phyloP scores from a whole-genome alignment of 2,113 vertebrate genomes.

The Recurvirostra avosetta region DNA sequence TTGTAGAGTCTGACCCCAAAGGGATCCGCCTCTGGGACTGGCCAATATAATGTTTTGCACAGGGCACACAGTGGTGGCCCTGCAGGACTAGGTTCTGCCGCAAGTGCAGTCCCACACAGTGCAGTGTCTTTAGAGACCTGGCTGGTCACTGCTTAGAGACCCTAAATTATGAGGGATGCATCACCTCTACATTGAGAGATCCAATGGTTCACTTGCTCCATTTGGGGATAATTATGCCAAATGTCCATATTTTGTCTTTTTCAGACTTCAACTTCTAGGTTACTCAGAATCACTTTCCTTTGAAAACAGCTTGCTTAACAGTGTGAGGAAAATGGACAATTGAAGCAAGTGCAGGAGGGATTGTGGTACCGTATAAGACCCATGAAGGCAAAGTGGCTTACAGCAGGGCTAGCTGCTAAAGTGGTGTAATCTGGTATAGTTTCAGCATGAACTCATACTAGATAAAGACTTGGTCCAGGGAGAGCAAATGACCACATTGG shows the following conservation, averaged over 20 bases:
- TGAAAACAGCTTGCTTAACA: neutral
- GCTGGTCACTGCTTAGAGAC: neutral
- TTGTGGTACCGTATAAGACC: neutral
- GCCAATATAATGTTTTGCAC: neutral
- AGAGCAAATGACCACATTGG: neutral
- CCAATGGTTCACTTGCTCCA: neutral
- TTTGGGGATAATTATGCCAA: neutral
- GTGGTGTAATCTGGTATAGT: neutral
- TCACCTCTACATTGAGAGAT: neutral
- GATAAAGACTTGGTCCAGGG: neutral
- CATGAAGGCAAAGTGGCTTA: neutral
- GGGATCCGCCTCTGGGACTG: neutral
- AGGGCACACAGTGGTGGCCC: neutral
- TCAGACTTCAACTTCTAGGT: neutral
- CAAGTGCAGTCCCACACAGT: rapidly evolving
- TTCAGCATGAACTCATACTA: neutral
- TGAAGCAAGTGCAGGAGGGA: neutral
- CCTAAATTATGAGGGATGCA: neutral
- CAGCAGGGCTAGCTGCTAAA: neutral
- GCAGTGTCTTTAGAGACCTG: neutral
- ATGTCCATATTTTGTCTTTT: neutral
- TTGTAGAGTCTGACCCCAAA: rapidly evolving
- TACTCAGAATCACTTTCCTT: neutral
- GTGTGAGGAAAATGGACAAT: neutral
- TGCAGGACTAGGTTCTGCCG: neutral